These are phyloP conservation scores for Mantis religiosa DNA, from an alignment of 2,888 invertebrate species.

Conservation along the genomic window DNA sequence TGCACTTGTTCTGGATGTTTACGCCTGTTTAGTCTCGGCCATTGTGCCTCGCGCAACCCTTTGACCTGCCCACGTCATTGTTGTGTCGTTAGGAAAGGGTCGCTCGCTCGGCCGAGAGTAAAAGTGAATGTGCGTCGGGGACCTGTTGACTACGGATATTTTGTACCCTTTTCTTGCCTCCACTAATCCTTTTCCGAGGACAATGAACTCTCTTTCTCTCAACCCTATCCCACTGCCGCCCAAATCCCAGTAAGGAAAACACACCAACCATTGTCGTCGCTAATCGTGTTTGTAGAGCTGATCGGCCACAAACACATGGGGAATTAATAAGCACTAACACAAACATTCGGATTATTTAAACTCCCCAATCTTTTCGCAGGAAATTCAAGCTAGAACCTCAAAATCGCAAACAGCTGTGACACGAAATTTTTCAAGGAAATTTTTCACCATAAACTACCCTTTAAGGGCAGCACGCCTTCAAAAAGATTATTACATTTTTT, in stretches of 20 bases:
- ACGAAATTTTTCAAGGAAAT: too few species aligned
- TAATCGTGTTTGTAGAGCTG: too few species aligned
- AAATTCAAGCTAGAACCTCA: too few species aligned
- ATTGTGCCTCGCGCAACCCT: conserved; percentile 20
- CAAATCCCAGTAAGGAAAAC: background rate
- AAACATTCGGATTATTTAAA: too few species aligned
- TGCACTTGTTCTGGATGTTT: conserved; percentile 20
- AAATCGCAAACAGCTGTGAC: too few species aligned
- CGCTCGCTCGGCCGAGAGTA: background rate
- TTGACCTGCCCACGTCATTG: conserved; percentile 3
- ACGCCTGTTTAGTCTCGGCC: background rate
- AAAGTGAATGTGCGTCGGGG: background rate
- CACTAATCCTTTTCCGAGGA: background rate
- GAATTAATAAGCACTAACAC: too few species aligned
- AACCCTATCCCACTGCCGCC: background rate
- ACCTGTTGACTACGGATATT: background rate
- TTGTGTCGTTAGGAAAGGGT: background rate
- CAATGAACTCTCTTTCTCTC: background rate
- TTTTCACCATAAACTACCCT: too few species aligned
- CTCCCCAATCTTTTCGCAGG: too few species aligned
- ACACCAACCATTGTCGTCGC: too few species aligned
- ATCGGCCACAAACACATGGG: too few species aligned
- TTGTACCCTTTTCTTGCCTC: background rate
- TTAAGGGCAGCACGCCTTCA: too few species aligned
- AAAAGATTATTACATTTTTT: too few species aligned